These are phyloP conservation scores for Styela plicata DNA, from an alignment of 23 tunicate species.

Conservation along the genomic window DNA sequence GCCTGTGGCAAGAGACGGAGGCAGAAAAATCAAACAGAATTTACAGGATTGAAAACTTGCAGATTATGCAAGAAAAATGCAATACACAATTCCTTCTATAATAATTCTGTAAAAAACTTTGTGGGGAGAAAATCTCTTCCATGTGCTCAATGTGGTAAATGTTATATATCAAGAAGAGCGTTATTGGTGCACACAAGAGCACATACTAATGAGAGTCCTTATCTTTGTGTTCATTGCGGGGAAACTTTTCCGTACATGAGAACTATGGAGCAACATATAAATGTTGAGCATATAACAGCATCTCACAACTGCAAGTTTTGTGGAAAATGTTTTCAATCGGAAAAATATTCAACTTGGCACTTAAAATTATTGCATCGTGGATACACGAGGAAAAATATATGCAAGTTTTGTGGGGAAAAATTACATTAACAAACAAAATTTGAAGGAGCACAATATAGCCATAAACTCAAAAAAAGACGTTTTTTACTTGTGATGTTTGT, in stretches of 20 bases:
- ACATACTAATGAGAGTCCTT: slow-evolving; percentile 29
- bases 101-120: not conserved
- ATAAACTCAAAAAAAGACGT: too few species aligned
- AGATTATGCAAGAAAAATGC: too few species aligned
- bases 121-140: not conserved
- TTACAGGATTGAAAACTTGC: not conserved
- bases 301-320: not conserved
- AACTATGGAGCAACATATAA: not conserved
- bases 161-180: not conserved
- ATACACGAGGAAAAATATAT: too few species aligned
- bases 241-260: not conserved
- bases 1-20: not conserved
- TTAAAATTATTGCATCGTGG: too few species aligned
- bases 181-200: slow-evolving; percentile 64
- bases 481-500: too few species aligned
- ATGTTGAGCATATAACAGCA: not conserved
- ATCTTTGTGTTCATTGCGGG: not conserved
- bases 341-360: too few species aligned
- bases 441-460: not conserved
- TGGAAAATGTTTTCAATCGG: not conserved
- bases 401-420: too few species aligned
- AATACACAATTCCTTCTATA: too few species aligned
- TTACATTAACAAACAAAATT: not conserved
- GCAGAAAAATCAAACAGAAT: not conserved
- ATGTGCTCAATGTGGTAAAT: not conserved